phyloP scores from a whole-genome alignment of 2,113 vertebrate species.

The Panthera leo region DNA sequence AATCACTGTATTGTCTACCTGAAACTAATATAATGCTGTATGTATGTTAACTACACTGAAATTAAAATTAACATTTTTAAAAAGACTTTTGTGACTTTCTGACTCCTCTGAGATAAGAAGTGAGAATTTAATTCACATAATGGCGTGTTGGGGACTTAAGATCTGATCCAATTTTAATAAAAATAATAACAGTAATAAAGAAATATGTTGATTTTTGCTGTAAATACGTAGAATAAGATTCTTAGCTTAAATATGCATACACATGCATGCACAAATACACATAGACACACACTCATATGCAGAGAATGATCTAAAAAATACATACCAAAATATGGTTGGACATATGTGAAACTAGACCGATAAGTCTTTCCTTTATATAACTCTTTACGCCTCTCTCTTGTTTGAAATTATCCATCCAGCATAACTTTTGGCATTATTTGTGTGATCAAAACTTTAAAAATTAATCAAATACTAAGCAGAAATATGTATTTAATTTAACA shows the following conservation, averaged over 20 bases:
- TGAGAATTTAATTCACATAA: neutral
- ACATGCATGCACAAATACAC: neutral
- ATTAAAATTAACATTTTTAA: neutral
- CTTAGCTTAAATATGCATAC: neutral
- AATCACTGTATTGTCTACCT: neutral
- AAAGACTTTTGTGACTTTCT: neutral
- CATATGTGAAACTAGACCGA: neutral
- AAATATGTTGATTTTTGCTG: neutral
- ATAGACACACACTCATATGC: neutral
- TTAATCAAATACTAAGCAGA: neutral
- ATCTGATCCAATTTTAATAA: neutral
- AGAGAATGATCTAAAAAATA: neutral
- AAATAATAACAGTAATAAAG: neutral
- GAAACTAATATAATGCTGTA: neutral
- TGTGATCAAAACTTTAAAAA: neutral
- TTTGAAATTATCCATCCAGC: neutral
- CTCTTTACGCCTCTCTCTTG: neutral
- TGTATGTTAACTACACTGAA: neutral
- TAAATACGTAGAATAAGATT: neutral
- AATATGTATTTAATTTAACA: neutral
- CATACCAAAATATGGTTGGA: neutral
- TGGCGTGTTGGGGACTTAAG: neutral
- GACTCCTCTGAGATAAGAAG: neutral
- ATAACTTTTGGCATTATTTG: neutral
- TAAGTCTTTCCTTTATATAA: neutral